A percentile compares a stretch with the other conserved stretches of the same genome.
These are phyloP conservation scores for Rhyacophila brunnea DNA, from an alignment of 1,140 invertebrate genomes.

Conservation along the genomic window DNA sequence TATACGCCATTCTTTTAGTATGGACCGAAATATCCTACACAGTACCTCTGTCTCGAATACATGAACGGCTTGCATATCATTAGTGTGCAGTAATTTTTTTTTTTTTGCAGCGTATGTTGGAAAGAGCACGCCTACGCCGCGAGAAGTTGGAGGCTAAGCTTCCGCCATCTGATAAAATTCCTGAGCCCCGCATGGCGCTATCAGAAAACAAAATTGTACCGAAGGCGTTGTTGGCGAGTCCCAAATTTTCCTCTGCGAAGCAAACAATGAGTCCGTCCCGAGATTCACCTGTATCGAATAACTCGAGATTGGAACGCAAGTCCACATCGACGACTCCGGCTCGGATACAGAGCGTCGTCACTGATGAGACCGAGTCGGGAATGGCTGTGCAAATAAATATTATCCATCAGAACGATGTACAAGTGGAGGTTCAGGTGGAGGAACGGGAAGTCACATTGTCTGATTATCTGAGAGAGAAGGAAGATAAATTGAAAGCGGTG, in stretches of 20 bases:
- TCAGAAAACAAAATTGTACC: conserved; percentile 40
- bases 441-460: conserved; percentile 41
- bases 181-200: conserved; percentile 46
- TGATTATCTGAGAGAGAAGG: conserved; percentile 26
- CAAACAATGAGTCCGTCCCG: conserved; percentile 13
- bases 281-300: conserved; percentile 38
- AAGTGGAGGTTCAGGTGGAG: conserved; percentile 53
- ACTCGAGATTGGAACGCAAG: conserved; percentile 45
- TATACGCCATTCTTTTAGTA: too few species aligned
- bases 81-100: too few species aligned
- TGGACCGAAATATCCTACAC: too few species aligned
- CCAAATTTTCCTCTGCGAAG: background rate
- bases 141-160: conserved; percentile 54
- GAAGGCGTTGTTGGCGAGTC: background rate
- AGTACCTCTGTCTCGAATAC: too few species aligned
- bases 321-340: conserved; percentile 41
- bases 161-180: conserved; percentile 45
- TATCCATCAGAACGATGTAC: conserved; percentile 50
- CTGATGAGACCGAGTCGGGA: conserved; percentile 37
- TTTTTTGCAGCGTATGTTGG: conserved; percentile 51
- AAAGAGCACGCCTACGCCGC: conserved; percentile 48
- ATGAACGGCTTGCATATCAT: too few species aligned
- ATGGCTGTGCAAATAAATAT: conserved; percentile 54
- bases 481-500: conserved; percentile 9
- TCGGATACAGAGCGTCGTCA: conserved; percentile 24